A percentile compares a stretch with the other conserved stretches of the same genome.
phyloP scores from a whole-genome alignment of 2,888 invertebrate species.

The Nemoura dubitans region DNA sequence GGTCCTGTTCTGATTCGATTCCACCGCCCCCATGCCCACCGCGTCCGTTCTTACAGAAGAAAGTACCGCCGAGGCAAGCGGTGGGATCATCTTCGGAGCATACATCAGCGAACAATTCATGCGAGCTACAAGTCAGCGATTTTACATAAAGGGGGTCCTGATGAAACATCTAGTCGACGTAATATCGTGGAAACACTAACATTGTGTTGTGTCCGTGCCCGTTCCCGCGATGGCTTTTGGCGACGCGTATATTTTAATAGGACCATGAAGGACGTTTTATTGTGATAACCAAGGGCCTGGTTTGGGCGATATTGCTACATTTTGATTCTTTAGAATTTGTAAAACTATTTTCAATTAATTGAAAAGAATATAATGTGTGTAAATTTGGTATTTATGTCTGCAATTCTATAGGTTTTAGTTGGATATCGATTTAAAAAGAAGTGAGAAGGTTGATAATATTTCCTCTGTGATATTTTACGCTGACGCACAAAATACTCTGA shows the following conservation, averaged over 20 bases:
- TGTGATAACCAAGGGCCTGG: neutral
- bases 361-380: no score
- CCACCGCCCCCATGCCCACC: neutral
- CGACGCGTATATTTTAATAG: neutral
- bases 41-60: no score
- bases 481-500: no score
- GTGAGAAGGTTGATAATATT: no score
- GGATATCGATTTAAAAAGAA: no score
- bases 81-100: neutral
- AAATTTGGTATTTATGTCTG: no score
- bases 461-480: no score
- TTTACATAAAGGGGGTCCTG: neutral
- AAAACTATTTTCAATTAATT: no score
- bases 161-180: neutral
- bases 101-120: neutral
- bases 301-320: neutral
- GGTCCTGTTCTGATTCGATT: slow-evolving; percentile 8
- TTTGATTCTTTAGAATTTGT: no score
- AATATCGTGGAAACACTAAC: neutral
- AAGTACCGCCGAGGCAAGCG: neutral
- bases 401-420: no score
- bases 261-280: neutral
- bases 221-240: neutral
- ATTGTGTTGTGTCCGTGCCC: neutral
- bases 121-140: neutral